Evolutionary conservation across 2,113 vertebrate genomes (phyloP).

Genomic region (Argyrosomus japonicus): DNA sequence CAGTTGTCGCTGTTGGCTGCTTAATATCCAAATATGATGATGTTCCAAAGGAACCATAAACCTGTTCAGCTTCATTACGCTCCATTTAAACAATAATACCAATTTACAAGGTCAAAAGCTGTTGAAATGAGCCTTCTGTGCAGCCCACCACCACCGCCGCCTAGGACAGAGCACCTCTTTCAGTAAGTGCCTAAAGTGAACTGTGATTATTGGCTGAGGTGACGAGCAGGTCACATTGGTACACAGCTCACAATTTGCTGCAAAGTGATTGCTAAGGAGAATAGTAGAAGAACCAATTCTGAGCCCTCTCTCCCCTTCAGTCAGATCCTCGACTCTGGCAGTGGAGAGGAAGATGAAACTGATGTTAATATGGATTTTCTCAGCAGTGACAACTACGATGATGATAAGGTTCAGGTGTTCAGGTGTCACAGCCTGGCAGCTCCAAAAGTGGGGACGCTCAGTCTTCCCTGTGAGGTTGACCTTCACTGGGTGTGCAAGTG

Average conservation of each 20-base stretch:
- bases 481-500: too few species aligned
- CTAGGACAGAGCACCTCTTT: conserved; percentile 32
- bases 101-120: conserved; percentile 45
- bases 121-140: conserved; percentile 36
- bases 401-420: too few species aligned
- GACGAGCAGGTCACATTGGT: conserved; percentile 11
- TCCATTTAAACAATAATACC: conserved; percentile 44
- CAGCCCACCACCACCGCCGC: conserved; percentile 8
- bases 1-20: conserved; percentile 2
- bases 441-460: too few species aligned
- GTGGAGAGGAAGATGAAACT: too few species aligned
- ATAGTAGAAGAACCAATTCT: too few species aligned
- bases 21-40: conserved; percentile 12
- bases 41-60: conserved; percentile 32
- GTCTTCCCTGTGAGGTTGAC: too few species aligned
- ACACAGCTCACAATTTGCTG: neutral
- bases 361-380: too few species aligned
- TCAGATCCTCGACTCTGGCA: too few species aligned
- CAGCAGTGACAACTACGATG: too few species aligned
- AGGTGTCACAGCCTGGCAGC: too few species aligned
- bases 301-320: too few species aligned
- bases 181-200: conserved; percentile 25
- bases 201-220: conserved; percentile 29
- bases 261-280: neutral
- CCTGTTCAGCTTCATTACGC: conserved; percentile 32